These are phyloP conservation scores for Melanogrammus aeglefinus DNA, from an alignment of 2,797 vertebrate species.

Conservation along the genomic window DNA sequence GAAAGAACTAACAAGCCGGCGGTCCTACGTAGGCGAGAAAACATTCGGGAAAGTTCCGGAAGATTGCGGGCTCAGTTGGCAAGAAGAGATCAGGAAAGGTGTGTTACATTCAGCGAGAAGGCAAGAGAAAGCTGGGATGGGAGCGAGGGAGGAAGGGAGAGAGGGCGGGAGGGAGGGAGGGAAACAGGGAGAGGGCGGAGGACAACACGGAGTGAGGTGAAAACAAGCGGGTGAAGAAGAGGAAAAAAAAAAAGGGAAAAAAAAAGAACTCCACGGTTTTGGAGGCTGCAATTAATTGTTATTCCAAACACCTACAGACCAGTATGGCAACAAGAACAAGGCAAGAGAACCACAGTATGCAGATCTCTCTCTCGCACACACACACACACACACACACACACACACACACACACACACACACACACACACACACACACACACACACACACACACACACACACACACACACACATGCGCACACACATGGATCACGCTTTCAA, in stretches of 20 bases:
- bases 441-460: slow-evolving; percentile 25
- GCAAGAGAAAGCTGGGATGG: background rate
- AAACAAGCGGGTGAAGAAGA: background rate
- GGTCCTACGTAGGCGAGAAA: background rate
- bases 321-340: slow-evolving; percentile 48
- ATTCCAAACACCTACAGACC: slow-evolving; percentile 48
- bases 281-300: slow-evolving; percentile 44
- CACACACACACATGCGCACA: slow-evolving; percentile 30
- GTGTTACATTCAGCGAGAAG: background rate
- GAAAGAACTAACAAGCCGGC: background rate
- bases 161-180: background rate
- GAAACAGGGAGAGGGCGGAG: background rate
- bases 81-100: background rate
- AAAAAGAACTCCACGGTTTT: slow-evolving; percentile 13
- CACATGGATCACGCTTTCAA: slow-evolving; percentile 41
- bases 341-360: slow-evolving; percentile 8
- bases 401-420: no score
- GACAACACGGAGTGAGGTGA: background rate
- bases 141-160: background rate
- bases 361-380: slow-evolving; percentile 13
- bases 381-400: slow-evolving; percentile 22
- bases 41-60: background rate
- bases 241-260: background rate
- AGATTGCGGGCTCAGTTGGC: background rate
- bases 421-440: slow-evolving; percentile 33